These are phyloP conservation scores for Rhingia campestris DNA, from an alignment of 2,888 invertebrate species.

Conservation along the genomic window DNA sequence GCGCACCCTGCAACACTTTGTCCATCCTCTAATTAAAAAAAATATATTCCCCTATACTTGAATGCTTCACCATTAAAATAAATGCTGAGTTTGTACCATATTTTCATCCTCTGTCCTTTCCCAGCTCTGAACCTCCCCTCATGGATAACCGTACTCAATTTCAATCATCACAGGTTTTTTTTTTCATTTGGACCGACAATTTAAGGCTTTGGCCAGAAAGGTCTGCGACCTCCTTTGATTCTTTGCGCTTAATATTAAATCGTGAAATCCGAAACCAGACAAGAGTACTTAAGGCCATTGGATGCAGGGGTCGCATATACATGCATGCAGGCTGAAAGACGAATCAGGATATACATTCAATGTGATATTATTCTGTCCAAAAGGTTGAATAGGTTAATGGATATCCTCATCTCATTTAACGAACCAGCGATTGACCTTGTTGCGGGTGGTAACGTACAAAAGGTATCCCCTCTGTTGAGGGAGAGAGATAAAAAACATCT, in stretches of 20 bases:
- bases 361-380: neutral
- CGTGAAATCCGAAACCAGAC: constrained; percentile 25
- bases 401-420: neutral
- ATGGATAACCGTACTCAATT: constrained; percentile 25
- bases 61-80: constrained; percentile 43
- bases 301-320: neutral
- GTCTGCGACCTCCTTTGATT: constrained; percentile 40
- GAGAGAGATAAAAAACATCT: constrained; percentile 7
- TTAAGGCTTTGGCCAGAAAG: constrained; percentile 12
- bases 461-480: neutral
- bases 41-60: constrained; percentile 32
- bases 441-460: neutral
- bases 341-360: neutral
- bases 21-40: constrained; percentile 67
- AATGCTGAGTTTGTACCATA: constrained; percentile 38
- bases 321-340: constrained; percentile 16
- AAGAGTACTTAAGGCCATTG: constrained; percentile 9
- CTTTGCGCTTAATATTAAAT: constrained; percentile 44
- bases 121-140: neutral
- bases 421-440: neutral
- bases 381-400: neutral
- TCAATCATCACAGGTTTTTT: constrained; percentile 55
- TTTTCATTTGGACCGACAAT: constrained; percentile 20
- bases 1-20: constrained; percentile 6
- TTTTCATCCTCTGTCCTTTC: constrained; percentile 32